A percentile compares a stretch with the other conserved stretches of the same genome.
Evolutionary conservation across 2,888 invertebrate species (phyloP).

Genomic region (Heliconius sara): DNA sequence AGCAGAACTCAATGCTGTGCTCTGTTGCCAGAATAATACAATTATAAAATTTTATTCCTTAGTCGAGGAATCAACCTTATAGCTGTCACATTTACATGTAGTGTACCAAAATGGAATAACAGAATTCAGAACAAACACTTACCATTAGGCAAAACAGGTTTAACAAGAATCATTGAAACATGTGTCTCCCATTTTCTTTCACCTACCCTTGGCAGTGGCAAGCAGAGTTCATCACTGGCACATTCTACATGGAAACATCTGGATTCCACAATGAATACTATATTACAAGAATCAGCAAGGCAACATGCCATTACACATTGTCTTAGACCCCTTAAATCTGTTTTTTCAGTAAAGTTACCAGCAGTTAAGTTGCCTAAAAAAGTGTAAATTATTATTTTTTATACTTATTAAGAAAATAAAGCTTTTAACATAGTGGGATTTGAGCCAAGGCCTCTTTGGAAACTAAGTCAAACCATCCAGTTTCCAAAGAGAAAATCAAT

Average conservation of each 20-base stretch:
- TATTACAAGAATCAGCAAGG: constrained; percentile 87
- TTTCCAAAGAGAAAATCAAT: too few relatives aligned
- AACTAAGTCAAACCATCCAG: too few relatives aligned
- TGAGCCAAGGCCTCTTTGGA: too few relatives aligned
- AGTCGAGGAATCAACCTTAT: neutral
- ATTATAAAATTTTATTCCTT: neutral
- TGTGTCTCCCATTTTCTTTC: constrained; percentile 84
- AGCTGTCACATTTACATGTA: neutral
- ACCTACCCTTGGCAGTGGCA: constrained; percentile 84
- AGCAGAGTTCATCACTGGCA: constrained; percentile 87
- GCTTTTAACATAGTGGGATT: too few relatives aligned
- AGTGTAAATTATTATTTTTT: constrained; percentile 12
- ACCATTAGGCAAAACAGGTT: constrained; percentile 86
- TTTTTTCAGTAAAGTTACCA: constrained; percentile 85
- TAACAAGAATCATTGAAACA: constrained; percentile 90
- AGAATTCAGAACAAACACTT: constrained; percentile 42
- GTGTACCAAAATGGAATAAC: neutral
- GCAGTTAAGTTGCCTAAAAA: constrained; percentile 80
- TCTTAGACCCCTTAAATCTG: constrained; percentile 80
- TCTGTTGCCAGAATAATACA: neutral
- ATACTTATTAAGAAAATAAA: neutral
- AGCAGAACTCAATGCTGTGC: too few relatives aligned
- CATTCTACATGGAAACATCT: constrained; percentile 92
- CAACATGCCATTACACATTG: constrained; percentile 89
- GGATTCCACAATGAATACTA: constrained; percentile 89